These are phyloP conservation scores for Poecilobothrus nobilitatus DNA, from an alignment of 2,888 invertebrate species.

Conservation along the genomic window DNA sequence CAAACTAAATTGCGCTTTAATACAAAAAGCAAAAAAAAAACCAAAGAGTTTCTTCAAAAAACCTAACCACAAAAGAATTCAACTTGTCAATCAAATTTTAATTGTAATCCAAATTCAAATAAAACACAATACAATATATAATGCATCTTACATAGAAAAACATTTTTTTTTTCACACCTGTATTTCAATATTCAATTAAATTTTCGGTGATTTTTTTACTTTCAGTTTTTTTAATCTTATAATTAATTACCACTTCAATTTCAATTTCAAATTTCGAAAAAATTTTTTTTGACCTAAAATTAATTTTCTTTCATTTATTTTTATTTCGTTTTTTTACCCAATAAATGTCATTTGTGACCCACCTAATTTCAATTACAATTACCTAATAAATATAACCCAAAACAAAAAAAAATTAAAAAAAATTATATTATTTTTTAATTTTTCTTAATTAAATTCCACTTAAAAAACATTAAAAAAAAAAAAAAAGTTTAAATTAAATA, in stretches of 20 bases:
- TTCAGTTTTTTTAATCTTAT: neutral
- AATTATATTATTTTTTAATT: neutral
- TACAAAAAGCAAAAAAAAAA: too few relatives aligned
- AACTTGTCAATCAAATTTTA: neutral
- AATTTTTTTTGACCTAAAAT: neutral
- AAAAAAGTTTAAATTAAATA: neutral
- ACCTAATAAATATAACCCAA: too few relatives aligned
- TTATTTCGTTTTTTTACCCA: neutral
- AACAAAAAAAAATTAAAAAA: too few relatives aligned
- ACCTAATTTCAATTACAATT: neutral
- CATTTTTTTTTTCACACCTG: neutral
- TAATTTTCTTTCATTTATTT: neutral
- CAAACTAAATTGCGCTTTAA: too few relatives aligned
- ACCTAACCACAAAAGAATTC: neutral
- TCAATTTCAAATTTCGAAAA: neutral
- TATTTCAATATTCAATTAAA: neutral
- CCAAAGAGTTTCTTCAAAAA: too few relatives aligned
- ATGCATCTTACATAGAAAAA: neutral
- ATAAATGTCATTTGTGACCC: neutral
- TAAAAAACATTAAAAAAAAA: neutral
- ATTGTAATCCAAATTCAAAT: neutral
- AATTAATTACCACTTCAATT: conserved; percentile 2
- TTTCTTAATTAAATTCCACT: conserved; percentile 3
- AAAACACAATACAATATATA: too few relatives aligned
- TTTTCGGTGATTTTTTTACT: neutral